Percentiles rank a stretch among this genome's conserved stretches.
These are phyloP conservation scores for Stictocephala bisonia DNA, from an alignment of 2,888 invertebrate species.

Conservation along the genomic window DNA sequence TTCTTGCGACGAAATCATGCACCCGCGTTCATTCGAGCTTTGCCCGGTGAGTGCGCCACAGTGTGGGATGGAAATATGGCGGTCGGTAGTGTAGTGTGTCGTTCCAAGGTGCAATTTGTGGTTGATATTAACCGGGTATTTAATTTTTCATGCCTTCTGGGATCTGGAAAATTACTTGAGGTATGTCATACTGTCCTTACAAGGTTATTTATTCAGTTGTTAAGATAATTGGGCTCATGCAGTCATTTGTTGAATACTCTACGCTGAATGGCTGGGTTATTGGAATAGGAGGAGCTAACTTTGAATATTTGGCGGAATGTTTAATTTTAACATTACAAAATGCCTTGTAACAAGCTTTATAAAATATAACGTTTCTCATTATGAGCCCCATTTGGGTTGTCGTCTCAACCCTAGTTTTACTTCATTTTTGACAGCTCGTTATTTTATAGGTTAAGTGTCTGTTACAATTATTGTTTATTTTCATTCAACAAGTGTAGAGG, in stretches of 20 bases:
- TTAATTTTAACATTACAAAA: too few species aligned
- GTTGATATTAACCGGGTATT: constrained; percentile 53
- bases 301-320: constrained; percentile 39
- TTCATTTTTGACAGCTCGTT: too few species aligned
- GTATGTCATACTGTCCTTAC: constrained; percentile 25
- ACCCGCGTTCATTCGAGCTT: constrained; percentile 45
- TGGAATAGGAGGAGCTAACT: constrained; percentile 36
- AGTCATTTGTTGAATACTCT: neutral
- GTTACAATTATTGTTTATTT: too few species aligned
- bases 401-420: too few species aligned
- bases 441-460: too few species aligned
- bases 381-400: too few species aligned
- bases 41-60: constrained; percentile 47
- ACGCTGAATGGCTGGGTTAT: constrained; percentile 17
- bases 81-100: constrained; percentile 51
- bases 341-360: too few species aligned
- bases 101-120: constrained; percentile 52
- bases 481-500: too few species aligned
- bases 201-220: too few species aligned
- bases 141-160: constrained; percentile 43
- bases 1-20: constrained; percentile 49
- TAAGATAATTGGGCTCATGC: too few species aligned
- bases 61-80: constrained; percentile 54
- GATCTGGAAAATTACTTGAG: constrained; percentile 48
- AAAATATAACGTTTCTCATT: too few species aligned